Evolutionary conservation across 2,888 invertebrate genomes (phyloP).

Genomic region (Sialis fuliginosa): DNA sequence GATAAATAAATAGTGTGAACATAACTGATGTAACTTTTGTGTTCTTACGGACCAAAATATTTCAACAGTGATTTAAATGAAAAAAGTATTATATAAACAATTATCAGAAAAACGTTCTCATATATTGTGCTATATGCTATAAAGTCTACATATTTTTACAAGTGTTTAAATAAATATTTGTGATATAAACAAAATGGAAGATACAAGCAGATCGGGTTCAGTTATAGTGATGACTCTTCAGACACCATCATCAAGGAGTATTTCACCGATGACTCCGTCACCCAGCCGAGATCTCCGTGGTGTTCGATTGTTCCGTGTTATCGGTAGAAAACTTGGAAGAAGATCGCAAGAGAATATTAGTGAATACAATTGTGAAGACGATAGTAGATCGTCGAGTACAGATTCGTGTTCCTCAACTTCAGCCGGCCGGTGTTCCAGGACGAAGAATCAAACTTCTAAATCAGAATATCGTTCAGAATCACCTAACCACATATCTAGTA

Average conservation of each 20-base stretch:
- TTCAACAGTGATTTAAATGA: too few species aligned
- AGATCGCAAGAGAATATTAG: slow-evolving; percentile 29
- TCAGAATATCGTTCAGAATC: slow-evolving; percentile 21
- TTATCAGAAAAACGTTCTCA: too few species aligned
- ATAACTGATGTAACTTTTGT: too few species aligned
- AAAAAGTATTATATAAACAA: too few species aligned
- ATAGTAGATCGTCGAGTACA: slow-evolving; percentile 29
- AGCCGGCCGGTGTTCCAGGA: slow-evolving; percentile 13
- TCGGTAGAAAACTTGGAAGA: slow-evolving; percentile 42
- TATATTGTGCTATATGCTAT: too few species aligned
- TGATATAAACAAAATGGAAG: too few species aligned
- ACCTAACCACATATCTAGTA: slow-evolving; percentile 30
- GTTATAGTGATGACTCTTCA: slow-evolving; percentile 16
- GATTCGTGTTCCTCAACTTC: slow-evolving; percentile 23
- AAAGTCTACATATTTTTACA: too few species aligned
- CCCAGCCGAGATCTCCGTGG: slow-evolving; percentile 37
- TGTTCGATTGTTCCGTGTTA: slow-evolving; percentile 43
- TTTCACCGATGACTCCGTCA: slow-evolving; percentile 29
- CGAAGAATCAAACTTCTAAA: slow-evolving; percentile 13
- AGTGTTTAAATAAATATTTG: too few species aligned
- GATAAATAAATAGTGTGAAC: too few species aligned
- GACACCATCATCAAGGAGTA: slow-evolving; percentile 21
- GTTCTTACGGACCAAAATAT: too few species aligned
- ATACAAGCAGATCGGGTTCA: too few species aligned
- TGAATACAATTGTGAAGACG: slow-evolving; percentile 26